phyloP scores from a whole-genome alignment of 1,140 invertebrate species.

The Brachionus plicatilis region DNA sequence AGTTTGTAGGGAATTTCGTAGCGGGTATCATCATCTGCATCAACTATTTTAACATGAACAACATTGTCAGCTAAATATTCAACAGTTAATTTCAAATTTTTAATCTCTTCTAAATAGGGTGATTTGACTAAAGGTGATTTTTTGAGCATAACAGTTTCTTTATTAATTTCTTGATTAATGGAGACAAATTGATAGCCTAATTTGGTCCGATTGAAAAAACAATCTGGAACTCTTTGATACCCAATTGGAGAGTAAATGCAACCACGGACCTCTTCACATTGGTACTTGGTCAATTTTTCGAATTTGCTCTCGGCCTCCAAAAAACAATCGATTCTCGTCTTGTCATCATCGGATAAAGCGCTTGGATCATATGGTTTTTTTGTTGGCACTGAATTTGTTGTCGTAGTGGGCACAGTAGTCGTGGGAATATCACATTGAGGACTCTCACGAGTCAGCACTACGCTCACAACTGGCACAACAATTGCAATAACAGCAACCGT shows the following conservation, averaged over 20 bases:
- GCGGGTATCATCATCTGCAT: neutral
- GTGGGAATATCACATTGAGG: neutral
- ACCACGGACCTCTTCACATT: conserved; percentile 31
- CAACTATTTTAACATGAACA: conserved; percentile 13
- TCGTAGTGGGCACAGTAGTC: neutral
- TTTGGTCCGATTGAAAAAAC: conserved; percentile 28
- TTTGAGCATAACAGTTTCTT: neutral
- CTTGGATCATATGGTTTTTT: neutral
- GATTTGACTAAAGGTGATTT: neutral
- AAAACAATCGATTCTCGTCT: conserved; percentile 21
- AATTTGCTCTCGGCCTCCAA: conserved; percentile 13
- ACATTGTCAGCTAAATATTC: conserved; percentile 29
- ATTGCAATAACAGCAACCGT: neutral
- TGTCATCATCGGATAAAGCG: neutral
- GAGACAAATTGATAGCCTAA: neutral
- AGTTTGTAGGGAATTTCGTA: conserved; percentile 39
- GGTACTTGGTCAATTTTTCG: conserved; percentile 14
- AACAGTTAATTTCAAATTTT: conserved; percentile 21
- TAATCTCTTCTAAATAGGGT: conserved; percentile 7
- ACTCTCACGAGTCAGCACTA: neutral
- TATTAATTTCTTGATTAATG: neutral
- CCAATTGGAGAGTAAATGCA: conserved; percentile 21
- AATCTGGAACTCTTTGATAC: conserved; percentile 14
- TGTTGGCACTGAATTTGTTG: neutral
- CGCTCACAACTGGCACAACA: neutral